A percentile compares a stretch with the other conserved stretches of the same genome.
phyloP scores from a whole-genome alignment of 2,113 vertebrate genomes.

The Garra rufa region DNA sequence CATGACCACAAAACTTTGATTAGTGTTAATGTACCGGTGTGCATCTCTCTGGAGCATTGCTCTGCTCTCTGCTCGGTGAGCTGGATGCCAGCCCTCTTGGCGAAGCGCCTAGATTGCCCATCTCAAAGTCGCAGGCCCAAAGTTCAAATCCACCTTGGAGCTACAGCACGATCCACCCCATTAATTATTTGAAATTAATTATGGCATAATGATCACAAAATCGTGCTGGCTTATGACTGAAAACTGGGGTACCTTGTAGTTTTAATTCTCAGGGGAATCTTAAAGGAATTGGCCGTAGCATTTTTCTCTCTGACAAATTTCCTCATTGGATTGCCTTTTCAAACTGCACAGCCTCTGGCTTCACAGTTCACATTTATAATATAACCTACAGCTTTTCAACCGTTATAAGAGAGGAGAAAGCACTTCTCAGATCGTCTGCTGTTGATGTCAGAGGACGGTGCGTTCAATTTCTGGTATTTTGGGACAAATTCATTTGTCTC shows the following conservation, averaged over 20 bases:
- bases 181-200: constrained; percentile 28
- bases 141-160: constrained; percentile 27
- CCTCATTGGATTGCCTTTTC: background rate
- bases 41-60: background rate
- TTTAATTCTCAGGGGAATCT: background rate
- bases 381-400: background rate
- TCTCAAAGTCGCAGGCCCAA: constrained; percentile 12
- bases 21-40: background rate
- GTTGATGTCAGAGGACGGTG: background rate
- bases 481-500: background rate
- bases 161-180: background rate
- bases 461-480: background rate
- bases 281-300: background rate
- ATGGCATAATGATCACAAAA: constrained; percentile 29
- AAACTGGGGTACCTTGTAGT: constrained; percentile 12
- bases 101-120: constrained; percentile 2
- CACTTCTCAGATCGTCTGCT: background rate
- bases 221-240: background rate
- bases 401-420: background rate
- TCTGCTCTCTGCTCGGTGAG: background rate
- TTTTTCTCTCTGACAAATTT: background rate
- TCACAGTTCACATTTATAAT: background rate
- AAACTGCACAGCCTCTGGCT: background rate
- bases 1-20: background rate
- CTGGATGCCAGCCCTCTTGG: constrained; percentile 20